Percentiles rank a stretch among this genome's conserved stretches.
phyloP scores from a whole-genome alignment of 2,888 invertebrate species.

The Tridacna crocea region DNA sequence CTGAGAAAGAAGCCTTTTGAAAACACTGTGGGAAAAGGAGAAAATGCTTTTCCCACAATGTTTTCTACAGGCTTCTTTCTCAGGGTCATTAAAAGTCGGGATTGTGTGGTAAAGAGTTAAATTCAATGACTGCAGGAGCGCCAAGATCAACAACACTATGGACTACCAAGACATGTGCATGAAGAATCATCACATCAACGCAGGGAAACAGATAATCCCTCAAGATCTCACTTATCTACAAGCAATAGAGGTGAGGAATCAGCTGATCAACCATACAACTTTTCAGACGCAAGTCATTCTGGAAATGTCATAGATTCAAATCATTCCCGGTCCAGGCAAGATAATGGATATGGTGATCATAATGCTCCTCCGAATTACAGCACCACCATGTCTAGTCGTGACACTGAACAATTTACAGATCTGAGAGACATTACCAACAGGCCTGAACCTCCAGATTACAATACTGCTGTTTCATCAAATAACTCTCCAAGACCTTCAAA shows the following conservation, averaged over 20 bases:
- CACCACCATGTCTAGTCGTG: background rate
- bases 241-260: background rate
- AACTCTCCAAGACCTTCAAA: background rate
- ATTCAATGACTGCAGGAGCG: too few relatives aligned
- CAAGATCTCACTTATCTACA: background rate
- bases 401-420: background rate
- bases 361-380: conserved; percentile 3
- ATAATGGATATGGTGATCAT: background rate
- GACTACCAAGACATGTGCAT: too few relatives aligned
- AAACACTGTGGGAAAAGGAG: too few relatives aligned
- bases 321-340: background rate
- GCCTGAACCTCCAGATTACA: conserved; percentile 1
- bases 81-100: too few relatives aligned
- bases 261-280: background rate
- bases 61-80: too few relatives aligned
- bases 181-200: too few relatives aligned
- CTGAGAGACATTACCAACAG: background rate
- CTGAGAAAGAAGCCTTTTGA: too few relatives aligned
- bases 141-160: too few relatives aligned
- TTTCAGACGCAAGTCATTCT: background rate
- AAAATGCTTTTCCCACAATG: too few relatives aligned
- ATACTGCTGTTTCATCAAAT: background rate
- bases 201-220: too few relatives aligned
- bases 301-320: background rate
- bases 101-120: too few relatives aligned